These are phyloP conservation scores for Latheticus oryzae DNA, from an alignment of 2,888 invertebrate genomes.

Conservation along the genomic window DNA sequence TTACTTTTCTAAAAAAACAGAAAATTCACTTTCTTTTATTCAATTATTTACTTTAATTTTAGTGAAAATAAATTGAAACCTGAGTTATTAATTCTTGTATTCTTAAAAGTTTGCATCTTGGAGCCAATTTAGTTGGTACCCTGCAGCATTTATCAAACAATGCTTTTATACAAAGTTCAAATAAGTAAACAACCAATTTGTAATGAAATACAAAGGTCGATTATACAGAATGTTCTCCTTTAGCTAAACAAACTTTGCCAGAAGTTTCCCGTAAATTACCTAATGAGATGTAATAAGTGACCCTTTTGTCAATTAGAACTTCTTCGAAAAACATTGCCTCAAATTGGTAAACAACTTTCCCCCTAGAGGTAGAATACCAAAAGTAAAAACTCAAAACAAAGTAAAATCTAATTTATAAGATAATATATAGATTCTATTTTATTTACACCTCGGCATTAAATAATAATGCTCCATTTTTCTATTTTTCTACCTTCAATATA, in stretches of 20 bases:
- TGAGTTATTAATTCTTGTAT: conserved; percentile 39
- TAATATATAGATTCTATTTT: too few relatives aligned
- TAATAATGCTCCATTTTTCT: too few relatives aligned
- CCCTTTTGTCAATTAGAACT: conserved; percentile 37
- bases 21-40: conserved; percentile 8
- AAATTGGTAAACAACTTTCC: conserved; percentile 22
- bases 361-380: too few relatives aligned
- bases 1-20: too few relatives aligned
- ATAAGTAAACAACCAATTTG: conserved; percentile 46
- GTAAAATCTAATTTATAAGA: too few relatives aligned
- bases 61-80: too few relatives aligned
- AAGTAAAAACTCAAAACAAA: too few relatives aligned
- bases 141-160: conserved; percentile 44
- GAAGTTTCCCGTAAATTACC: conserved; percentile 32
- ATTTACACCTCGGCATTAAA: too few relatives aligned
- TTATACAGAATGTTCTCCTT: conserved; percentile 35
- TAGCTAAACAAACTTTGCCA: conserved; percentile 35
- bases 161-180: conserved; percentile 44
- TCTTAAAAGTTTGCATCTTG: conserved; percentile 36
- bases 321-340: conserved; percentile 23
- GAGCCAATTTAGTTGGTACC: conserved; percentile 34
- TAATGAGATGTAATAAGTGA: conserved; percentile 42
- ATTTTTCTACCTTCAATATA: too few relatives aligned
- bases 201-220: conserved; percentile 40
- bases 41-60: too few relatives aligned